phyloP scores from a whole-genome alignment of 1,140 invertebrate genomes.

The Magallana angulata region DNA sequence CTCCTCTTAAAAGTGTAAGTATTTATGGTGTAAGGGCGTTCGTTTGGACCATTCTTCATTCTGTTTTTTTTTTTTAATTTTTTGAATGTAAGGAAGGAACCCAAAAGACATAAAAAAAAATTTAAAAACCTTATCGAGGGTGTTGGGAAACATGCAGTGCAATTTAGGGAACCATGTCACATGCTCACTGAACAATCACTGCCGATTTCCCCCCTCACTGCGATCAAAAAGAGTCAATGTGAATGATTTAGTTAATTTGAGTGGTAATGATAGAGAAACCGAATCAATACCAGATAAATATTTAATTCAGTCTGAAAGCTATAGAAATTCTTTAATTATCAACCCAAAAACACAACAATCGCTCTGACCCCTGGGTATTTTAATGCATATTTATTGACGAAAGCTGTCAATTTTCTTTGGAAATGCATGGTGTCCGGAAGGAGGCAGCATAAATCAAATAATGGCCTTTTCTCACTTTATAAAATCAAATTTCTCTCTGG shows the following conservation, averaged over 20 bases:
- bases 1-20: too few species aligned
- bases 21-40: too few species aligned
- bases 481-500: constrained; percentile 31
- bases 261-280: constrained; percentile 26
- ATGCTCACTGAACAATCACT: constrained; percentile 16
- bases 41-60: too few species aligned
- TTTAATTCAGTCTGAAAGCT: constrained; percentile 25
- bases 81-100: too few species aligned
- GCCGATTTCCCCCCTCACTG: constrained; percentile 24
- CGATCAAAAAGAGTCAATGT: constrained; percentile 35
- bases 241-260: constrained; percentile 34
- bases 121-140: too few species aligned
- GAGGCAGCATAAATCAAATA: constrained; percentile 19
- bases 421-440: constrained; percentile 25
- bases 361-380: constrained; percentile 26
- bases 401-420: constrained; percentile 36
- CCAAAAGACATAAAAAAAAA: too few species aligned
- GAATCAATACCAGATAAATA: constrained; percentile 35
- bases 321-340: constrained; percentile 35
- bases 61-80: too few species aligned
- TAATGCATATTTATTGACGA: constrained; percentile 34
- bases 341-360: constrained; percentile 30
- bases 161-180: constrained; percentile 3
- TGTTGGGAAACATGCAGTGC: not conserved
- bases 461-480: constrained; percentile 35